Evolutionary conservation across 2,888 invertebrate genomes (phyloP), one percentile per base, ranked within the genome.

Genomic region (Caenorhabditis sp.): DNA sequence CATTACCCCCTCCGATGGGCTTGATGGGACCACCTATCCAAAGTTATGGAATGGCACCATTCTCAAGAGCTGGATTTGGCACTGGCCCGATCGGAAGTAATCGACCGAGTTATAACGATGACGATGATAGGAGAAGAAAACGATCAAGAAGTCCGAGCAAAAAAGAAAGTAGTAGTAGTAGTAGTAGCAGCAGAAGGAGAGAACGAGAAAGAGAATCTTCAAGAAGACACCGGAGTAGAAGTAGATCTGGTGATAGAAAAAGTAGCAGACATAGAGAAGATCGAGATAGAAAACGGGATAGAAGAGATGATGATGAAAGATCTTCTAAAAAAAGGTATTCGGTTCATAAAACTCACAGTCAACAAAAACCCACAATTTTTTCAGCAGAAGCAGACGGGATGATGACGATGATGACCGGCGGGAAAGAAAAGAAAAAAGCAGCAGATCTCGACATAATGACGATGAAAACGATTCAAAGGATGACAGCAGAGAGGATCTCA

Each of bases 241-340:
- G 69, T 49, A 50, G 64, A 3, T 75, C 75, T 21, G 54, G 60
- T 58, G 74, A 74, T 49, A 58, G 72, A 21, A 50, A 50, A 49
- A 43, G 53, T 57, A 27, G 71, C 24, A 31, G 71, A 37, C 64
- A 63, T 51, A 65, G 73, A 24, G 76, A 76, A 17, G 77, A 77
- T 14, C 24, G 74, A 21, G 78, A 78, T 23, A 72, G 64, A 53
- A 50, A 66, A 19, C 21, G 74, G 10, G 74, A 74, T 12, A 54
- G 69, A 1, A 36, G 73, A 10, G 69, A 62, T 26, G 70, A 79
- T n/a, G 61, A 64, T 1, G 69, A 69, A n/a, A 69, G 67, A 50
- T 23, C 69, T 12, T 43, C 43, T 17, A 43, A 55, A 67, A 57
- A 71, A 65, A 60, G 58, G 53, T 55, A 55, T 6, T 27, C 6